Evolutionary conservation across 2,113 vertebrate genomes (phyloP).

Genomic region (Erpornis zantholeuca): DNA sequence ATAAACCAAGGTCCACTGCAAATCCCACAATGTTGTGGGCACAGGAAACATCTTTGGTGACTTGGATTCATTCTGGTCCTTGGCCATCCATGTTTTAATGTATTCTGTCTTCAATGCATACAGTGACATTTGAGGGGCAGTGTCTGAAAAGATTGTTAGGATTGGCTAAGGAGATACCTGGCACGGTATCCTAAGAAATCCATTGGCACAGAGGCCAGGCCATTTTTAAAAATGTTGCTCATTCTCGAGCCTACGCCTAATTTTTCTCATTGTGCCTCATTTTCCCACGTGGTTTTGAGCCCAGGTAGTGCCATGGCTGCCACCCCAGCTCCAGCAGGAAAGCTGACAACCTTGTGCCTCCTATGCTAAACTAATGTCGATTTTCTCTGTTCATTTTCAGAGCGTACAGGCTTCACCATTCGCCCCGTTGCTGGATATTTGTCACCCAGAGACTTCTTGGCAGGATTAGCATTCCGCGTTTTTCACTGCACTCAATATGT

Average conservation of each 20-base stretch:
- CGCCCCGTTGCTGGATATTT: slow-evolving; percentile 95
- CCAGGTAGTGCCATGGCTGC: background rate
- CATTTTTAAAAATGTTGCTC: background rate
- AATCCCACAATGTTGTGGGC: background rate
- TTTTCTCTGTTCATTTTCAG: slow-evolving; percentile 71
- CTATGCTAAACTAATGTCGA: background rate
- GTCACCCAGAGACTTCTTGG: slow-evolving; percentile 94
- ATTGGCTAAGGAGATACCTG: background rate
- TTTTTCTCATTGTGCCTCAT: background rate
- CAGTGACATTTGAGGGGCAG: background rate
- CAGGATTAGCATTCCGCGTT: slow-evolving; percentile 95
- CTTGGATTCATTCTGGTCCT: background rate
- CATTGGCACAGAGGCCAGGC: background rate
- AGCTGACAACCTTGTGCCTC: background rate
- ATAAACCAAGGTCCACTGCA: background rate
- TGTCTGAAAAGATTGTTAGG: background rate
- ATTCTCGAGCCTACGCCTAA: background rate
- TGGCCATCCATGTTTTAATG: background rate
- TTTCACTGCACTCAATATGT: slow-evolving; percentile 99
- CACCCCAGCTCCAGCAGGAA: background rate
- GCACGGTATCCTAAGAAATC: background rate
- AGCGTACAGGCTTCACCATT: slow-evolving; percentile 92
- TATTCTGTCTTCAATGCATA: background rate
- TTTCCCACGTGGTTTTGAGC: background rate
- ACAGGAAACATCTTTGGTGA: background rate